Percentiles rank a stretch among this genome's conserved stretches.
phyloP scores from a whole-genome alignment of 2,797 vertebrate species.

The Aulostomus chinensis region DNA sequence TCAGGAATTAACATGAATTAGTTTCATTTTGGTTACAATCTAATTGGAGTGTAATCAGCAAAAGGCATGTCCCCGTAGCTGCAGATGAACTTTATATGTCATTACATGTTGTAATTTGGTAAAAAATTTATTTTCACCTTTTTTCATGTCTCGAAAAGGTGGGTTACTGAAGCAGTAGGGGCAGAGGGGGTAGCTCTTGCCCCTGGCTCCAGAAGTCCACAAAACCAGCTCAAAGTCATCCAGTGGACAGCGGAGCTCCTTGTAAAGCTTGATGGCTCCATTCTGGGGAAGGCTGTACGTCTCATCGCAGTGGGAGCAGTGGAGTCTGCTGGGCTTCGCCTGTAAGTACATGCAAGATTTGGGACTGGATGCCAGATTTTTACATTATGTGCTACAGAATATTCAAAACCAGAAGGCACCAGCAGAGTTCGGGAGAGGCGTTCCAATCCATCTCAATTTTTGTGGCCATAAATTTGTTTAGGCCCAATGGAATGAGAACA shows the following conservation, averaged over 20 bases:
- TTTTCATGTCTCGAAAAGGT: conserved; percentile 98
- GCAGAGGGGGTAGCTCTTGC: conserved; percentile 95
- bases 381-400: no score
- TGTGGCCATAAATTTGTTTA: no score
- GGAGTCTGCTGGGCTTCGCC: conserved; percentile 96
- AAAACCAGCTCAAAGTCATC: conserved; percentile 97
- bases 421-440: no score
- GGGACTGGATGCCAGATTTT: background rate
- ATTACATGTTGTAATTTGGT: background rate
- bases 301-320: conserved; percentile 98
- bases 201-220: conserved; percentile 93
- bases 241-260: conserved; percentile 93
- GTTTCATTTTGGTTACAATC: no score
- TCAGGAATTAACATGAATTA: no score
- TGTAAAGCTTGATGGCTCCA: conserved; percentile 96
- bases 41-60: no score
- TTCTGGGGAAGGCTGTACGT: conserved; percentile 97
- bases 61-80: no score
- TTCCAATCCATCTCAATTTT: no score
- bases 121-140: conserved; percentile 79
- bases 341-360: conserved; percentile 42
- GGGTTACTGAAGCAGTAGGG: conserved; percentile 97
- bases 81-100: no score
- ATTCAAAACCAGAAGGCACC: no score
- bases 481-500: no score